Evolutionary conservation across 1,140 invertebrate species (phyloP).

Genomic region (Acromyrmex charruanus): DNA sequence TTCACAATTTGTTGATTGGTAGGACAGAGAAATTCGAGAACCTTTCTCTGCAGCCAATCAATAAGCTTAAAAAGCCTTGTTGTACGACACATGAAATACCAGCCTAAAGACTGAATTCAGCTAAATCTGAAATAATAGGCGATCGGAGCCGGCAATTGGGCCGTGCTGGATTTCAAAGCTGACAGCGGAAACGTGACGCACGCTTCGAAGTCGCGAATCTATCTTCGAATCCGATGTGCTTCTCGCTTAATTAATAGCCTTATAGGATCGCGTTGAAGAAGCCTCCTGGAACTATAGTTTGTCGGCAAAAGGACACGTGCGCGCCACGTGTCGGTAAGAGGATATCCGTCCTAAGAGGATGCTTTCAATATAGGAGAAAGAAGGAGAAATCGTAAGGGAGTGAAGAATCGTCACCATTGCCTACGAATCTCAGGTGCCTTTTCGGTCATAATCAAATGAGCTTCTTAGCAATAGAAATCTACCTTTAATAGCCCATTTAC

Average conservation of each 20-base stretch:
- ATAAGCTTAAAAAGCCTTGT: no score
- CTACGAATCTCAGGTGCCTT: conserved; percentile 66
- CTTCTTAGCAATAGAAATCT: neutral
- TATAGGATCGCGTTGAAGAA: conserved; percentile 68
- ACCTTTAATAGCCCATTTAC: neutral
- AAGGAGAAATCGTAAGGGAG: conserved; percentile 13
- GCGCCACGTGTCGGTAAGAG: conserved; percentile 85
- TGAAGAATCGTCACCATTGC: conserved; percentile 35
- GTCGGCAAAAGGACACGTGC: conserved; percentile 81
- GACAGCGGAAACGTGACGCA: conserved; percentile 48
- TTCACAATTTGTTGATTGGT: no score
- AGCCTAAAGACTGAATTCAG: neutral
- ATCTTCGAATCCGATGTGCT: conserved; percentile 79
- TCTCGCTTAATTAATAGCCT: conserved; percentile 85
- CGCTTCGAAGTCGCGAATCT: conserved; percentile 55
- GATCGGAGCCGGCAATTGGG: conserved; percentile 57
- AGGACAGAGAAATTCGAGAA: no score
- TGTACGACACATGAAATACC: no score
- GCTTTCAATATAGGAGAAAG: conserved; percentile 57
- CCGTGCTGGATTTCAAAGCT: conserved; percentile 71
- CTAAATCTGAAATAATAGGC: conserved; percentile 52
- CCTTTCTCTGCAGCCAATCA: no score
- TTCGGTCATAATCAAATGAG: conserved; percentile 18
- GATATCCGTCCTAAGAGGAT: conserved; percentile 81
- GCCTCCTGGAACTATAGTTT: conserved; percentile 67